Evolutionary conservation across 2,113 vertebrate species (phyloP).

Genomic region (Trematocara nigrifrons): DNA sequence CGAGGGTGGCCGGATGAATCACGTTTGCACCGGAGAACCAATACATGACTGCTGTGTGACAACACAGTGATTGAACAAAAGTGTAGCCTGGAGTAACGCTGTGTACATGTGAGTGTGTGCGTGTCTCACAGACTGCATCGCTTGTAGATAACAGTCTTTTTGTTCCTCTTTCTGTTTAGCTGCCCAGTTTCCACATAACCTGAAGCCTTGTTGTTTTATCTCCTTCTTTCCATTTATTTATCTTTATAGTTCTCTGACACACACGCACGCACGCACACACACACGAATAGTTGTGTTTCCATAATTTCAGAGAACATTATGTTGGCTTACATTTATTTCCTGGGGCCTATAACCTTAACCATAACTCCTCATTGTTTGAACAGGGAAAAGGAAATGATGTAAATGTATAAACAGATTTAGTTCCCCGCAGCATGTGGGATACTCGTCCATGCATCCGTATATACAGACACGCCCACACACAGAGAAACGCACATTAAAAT

Average conservation of each 20-base stretch:
- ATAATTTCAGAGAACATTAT: not conserved
- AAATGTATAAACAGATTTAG: not conserved
- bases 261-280: not conserved
- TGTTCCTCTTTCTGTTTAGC: constrained; percentile 40
- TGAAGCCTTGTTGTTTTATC: constrained; percentile 32
- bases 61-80: constrained; percentile 32
- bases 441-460: not conserved
- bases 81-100: constrained; percentile 42
- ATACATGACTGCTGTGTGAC: constrained; percentile 9
- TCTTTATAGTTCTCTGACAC: not conserved
- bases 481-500: not conserved
- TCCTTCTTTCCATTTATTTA: not conserved
- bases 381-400: not conserved
- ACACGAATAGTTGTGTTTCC: not conserved
- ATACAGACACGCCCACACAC: not conserved
- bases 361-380: not conserved
- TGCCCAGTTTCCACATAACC: constrained; percentile 51
- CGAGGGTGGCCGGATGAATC: constrained; percentile 26
- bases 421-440: not conserved
- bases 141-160: constrained; percentile 45
- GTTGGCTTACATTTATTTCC: not conserved
- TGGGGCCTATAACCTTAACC: not conserved
- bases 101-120: constrained; percentile 15
- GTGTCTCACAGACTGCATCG: constrained; percentile 14
- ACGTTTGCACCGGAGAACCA: not conserved